Evolutionary conservation across 2,113 vertebrate genomes (phyloP), one percentile per base, ranked within the genome.

Genomic region (Lampris megalopsis): DNA sequence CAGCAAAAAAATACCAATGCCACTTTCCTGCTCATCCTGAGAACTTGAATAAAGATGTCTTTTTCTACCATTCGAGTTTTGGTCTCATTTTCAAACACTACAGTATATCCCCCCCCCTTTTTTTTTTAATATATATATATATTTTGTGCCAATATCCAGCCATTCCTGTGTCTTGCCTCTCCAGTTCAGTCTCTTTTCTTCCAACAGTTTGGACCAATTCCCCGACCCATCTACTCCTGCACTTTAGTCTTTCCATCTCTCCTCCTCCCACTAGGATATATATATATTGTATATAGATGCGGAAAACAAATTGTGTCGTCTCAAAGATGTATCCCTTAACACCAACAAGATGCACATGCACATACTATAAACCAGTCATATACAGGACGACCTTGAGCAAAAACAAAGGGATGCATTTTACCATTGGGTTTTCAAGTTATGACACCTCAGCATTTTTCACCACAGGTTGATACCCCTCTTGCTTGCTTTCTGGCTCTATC

Each of bases 181-280:
- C 80, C 88, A 88, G 87, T 85, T 70, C 71, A 71, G 64, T 66
- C 47, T 72, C 71, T 59, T 83, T 86, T 67, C 48, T 53, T 77
- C 68, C 70, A 76, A 69, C n/a, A 53, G 68, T 80, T 88, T 57
- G 47, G 41, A 81, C 56, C 68, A 42, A 11, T 52, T 77, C 65
- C 42, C 41, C 24, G 24, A 24, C 24, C 24, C 24, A 24, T 24
- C 24, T 24, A 24, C 24, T 24, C 24, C 24, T 24, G 24, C 24
- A 24, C 24, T 24, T 24, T 24, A 24, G 24, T 9, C 47, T 35
- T 40, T 1, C 37, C n/a, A 11, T 57, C 56, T 11, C 62, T 74
- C 52, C 37, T 24, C 36, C 53, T 47, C 35, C 35, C 58, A 49
- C 63, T 67, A 24, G 24, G 24, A 24, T 24, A 24, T 24, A 24